Evolutionary conservation across 30 jellyfish, hydroid and myxozoan genomes (phyloP).

Genomic region (Mastigias papua): DNA sequence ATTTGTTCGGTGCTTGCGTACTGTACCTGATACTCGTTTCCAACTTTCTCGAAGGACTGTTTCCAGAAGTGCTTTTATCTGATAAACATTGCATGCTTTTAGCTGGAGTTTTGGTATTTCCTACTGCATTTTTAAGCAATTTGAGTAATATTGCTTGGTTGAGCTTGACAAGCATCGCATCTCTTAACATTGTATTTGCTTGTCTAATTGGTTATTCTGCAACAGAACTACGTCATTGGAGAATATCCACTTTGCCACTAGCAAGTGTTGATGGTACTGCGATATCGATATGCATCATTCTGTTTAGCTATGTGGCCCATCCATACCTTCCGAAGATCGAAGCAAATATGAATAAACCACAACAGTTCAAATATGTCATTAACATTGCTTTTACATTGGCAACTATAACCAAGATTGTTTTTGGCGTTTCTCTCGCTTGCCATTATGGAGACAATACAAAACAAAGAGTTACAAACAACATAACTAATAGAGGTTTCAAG

Average conservation of each 20-base stretch:
- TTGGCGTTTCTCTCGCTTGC: constrained; percentile 79
- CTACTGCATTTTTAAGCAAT: constrained; percentile 81
- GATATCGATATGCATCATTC: constrained; percentile 77
- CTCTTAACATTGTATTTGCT: constrained; percentile 64
- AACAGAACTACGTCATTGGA: constrained; percentile 56
- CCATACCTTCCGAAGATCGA: constrained; percentile 89
- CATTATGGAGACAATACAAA: constrained; percentile 72
- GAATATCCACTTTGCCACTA: constrained; percentile 48
- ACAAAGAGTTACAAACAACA: constrained; percentile 81
- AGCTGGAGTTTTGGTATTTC: constrained; percentile 84
- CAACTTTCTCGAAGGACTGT: constrained; percentile 67
- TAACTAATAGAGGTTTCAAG: constrained; percentile 26
- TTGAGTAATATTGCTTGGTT: constrained; percentile 86
- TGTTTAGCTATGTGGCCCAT: constrained; percentile 89
- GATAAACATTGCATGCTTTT: constrained; percentile 67
- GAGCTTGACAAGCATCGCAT: constrained; percentile 76
- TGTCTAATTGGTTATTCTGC: constrained; percentile 54
- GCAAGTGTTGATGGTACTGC: constrained; percentile 72
- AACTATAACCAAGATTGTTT: constrained; percentile 76
- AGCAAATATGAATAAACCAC: constrained; percentile 76
- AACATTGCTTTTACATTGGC: constrained; percentile 76
- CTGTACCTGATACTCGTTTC: constrained; percentile 77
- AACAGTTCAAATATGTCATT: constrained; percentile 70
- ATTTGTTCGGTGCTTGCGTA: constrained; percentile 87
- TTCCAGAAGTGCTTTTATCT: constrained; percentile 56